Percentiles rank a stretch among this genome's conserved stretches.
Evolutionary conservation across 2,888 invertebrate genomes (phyloP).

Genomic region (Zhuqinia jingwanae): DNA sequence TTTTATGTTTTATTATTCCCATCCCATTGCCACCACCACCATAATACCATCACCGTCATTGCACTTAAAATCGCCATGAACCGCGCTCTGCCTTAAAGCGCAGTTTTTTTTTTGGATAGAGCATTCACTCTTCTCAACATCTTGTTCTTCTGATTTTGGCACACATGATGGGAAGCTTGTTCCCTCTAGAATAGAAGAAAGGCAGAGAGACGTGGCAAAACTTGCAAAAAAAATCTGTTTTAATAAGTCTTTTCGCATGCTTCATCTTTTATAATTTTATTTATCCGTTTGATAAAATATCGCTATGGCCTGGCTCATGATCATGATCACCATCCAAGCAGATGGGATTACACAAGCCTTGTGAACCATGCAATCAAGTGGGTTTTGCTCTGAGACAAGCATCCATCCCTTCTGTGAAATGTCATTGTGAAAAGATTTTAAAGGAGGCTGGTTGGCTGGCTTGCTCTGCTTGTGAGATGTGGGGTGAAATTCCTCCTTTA

Average conservation of each 20-base stretch:
- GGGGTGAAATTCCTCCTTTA: slow-evolving; percentile 29
- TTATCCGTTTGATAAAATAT: slow-evolving; percentile 27
- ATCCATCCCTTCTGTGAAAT: slow-evolving; percentile 18
- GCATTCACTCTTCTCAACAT: slow-evolving; percentile 39
- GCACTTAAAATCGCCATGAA: not conserved
- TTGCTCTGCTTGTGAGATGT: not conserved
- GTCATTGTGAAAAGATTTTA: slow-evolving; percentile 2
- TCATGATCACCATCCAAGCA: not conserved
- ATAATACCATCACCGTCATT: not conserved
- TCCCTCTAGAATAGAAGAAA: not conserved
- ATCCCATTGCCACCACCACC: too few relatives aligned
- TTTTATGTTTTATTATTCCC: not conserved
- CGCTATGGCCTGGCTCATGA: not conserved
- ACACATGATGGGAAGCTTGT: slow-evolving; percentile 18
- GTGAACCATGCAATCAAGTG: slow-evolving; percentile 4
- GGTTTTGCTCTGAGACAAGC: not conserved
- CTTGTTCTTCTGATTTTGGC: slow-evolving; percentile 43
- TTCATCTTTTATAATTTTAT: slow-evolving; percentile 40
- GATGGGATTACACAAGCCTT: slow-evolving; percentile 8
- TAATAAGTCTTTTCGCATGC: slow-evolving; percentile 36
- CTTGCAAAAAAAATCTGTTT: slow-evolving; percentile 38
- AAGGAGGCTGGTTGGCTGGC: not conserved
- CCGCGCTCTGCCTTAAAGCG: not conserved
- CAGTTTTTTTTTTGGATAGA: not conserved
- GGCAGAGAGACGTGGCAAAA: slow-evolving; percentile 4